A percentile compares a stretch with the other conserved stretches of the same genome.
Evolutionary conservation across 1,140 invertebrate species (phyloP).

Genomic region (Hypothenemus hampei): DNA sequence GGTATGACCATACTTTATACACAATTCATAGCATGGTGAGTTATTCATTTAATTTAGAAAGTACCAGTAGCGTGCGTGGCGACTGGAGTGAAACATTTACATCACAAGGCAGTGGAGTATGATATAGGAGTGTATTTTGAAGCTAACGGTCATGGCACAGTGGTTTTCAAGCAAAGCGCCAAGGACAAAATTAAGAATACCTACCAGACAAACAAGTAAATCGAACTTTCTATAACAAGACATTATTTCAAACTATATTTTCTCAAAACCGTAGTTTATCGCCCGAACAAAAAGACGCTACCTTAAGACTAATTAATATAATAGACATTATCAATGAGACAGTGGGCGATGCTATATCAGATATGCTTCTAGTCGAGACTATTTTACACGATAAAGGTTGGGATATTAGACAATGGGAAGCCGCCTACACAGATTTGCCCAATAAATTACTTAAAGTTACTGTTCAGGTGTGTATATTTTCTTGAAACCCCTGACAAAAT

Average conservation of each 20-base stretch:
- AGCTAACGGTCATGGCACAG: conserved; percentile 98
- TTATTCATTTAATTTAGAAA: conserved; percentile 52
- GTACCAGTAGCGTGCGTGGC: conserved; percentile 83
- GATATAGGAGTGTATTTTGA: conserved; percentile 99
- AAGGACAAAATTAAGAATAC: conserved; percentile 51
- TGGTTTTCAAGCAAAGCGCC: conserved; percentile 68
- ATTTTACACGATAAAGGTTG: conserved; percentile 79
- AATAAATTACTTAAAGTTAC: conserved; percentile 84
- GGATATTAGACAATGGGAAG: conserved; percentile 74
- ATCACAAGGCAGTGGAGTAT: conserved; percentile 82
- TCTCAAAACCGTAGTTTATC: conserved; percentile 37
- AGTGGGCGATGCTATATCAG: conserved; percentile 95
- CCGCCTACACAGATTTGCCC: conserved; percentile 79
- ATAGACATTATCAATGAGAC: conserved; percentile 91
- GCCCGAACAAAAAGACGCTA: conserved; percentile 49
- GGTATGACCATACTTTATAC: conserved; percentile 49
- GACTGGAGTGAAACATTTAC: conserved; percentile 98
- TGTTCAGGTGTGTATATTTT: conserved; percentile 63
- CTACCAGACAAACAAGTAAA: conserved; percentile 24
- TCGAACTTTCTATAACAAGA: background rate
- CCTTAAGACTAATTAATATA: conserved; percentile 58
- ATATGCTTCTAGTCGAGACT: conserved; percentile 90
- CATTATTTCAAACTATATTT: background rate
- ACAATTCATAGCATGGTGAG: too few species aligned
- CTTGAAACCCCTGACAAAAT: too few species aligned